A percentile compares a stretch with the other conserved stretches of the same genome.
phyloP scores from a whole-genome alignment of 1,140 invertebrate genomes.

The Aethina tumida region DNA sequence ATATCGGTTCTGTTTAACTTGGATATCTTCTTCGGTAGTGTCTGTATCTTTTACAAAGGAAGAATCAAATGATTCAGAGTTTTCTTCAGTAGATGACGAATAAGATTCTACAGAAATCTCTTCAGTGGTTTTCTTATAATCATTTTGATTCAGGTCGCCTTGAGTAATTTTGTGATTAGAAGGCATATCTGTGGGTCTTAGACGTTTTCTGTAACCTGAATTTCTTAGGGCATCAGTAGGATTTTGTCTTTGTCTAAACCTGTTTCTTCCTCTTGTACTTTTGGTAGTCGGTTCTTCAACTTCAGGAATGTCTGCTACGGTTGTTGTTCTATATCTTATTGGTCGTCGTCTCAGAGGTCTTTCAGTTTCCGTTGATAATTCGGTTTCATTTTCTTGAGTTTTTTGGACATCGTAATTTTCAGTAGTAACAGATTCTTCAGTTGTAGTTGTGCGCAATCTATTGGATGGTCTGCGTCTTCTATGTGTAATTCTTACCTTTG shows the following conservation, averaged over 20 bases:
- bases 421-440: slow-evolving; percentile 19
- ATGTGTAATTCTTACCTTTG: slow-evolving; percentile 15
- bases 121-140: background rate
- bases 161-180: slow-evolving; percentile 6
- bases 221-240: background rate
- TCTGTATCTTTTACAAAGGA: background rate
- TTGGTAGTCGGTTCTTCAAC: slow-evolving; percentile 2
- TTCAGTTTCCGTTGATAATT: slow-evolving; percentile 16
- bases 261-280: slow-evolving; percentile 10
- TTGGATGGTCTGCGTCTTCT: slow-evolving; percentile 23
- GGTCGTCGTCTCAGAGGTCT: slow-evolving; percentile 19
- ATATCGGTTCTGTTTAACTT: slow-evolving; percentile 6
- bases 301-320: slow-evolving; percentile 7
- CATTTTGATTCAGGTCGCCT: background rate
- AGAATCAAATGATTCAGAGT: background rate
- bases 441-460: slow-evolving; percentile 22
- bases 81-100: background rate
- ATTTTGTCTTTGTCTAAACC: slow-evolving; percentile 11
- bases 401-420: slow-evolving; percentile 22
- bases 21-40: slow-evolving; percentile 11
- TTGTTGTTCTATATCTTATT: slow-evolving; percentile 10
- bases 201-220: slow-evolving; percentile 4
- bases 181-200: slow-evolving; percentile 7
- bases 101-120: slow-evolving; percentile 2
- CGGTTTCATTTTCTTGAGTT: slow-evolving; percentile 12